A percentile compares a stretch with the other conserved stretches of the same genome.
These are phyloP conservation scores for Leptopilina syphax DNA, from an alignment of 2,888 invertebrate genomes.

Conservation along the genomic window DNA sequence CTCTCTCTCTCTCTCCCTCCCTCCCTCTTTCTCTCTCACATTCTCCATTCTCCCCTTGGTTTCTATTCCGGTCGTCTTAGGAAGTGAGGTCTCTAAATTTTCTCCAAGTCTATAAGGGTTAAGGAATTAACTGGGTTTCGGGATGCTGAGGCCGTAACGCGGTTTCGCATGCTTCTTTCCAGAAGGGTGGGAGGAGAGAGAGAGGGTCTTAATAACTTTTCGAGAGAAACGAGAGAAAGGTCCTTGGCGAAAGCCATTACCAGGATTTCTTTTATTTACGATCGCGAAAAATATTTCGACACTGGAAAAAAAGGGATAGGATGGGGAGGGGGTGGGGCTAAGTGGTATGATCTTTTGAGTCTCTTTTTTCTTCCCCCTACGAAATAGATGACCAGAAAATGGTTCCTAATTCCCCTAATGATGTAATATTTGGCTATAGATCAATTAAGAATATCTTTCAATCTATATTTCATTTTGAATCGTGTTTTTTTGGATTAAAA, in stretches of 20 bases:
- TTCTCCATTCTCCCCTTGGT: slow-evolving; percentile 53
- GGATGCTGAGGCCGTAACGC: slow-evolving; percentile 54
- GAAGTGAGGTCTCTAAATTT: slow-evolving; percentile 69
- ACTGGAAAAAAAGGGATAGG: slow-evolving; percentile 32
- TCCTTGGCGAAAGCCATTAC: slow-evolving; percentile 74
- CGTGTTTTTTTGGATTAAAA: background rate
- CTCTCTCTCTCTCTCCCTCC: slow-evolving; percentile 54
- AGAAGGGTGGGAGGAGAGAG: slow-evolving; percentile 46
- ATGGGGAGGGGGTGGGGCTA: slow-evolving; percentile 54
- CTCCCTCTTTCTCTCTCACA: slow-evolving; percentile 49
- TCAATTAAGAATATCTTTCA: slow-evolving; percentile 69
- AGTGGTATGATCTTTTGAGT: slow-evolving; percentile 69
- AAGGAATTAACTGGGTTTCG: slow-evolving; percentile 71
- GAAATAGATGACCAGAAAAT: slow-evolving; percentile 64
- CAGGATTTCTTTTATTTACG: slow-evolving; percentile 76
- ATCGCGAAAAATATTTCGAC: slow-evolving; percentile 64
- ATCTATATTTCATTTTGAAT: slow-evolving; percentile 11
- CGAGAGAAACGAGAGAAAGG: slow-evolving; percentile 48
- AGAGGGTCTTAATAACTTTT: slow-evolving; percentile 54
- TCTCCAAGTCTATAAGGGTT: slow-evolving; percentile 74
- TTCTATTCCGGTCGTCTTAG: slow-evolving; percentile 36
- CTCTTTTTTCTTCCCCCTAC: slow-evolving; percentile 60
- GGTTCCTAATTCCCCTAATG: slow-evolving; percentile 58
- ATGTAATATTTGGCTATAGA: slow-evolving; percentile 72
- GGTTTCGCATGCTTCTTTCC: slow-evolving; percentile 42